Base-by-base conservation (phyloP, 2,113 vertebrate species). In the Rhombomys opimus region DNA sequence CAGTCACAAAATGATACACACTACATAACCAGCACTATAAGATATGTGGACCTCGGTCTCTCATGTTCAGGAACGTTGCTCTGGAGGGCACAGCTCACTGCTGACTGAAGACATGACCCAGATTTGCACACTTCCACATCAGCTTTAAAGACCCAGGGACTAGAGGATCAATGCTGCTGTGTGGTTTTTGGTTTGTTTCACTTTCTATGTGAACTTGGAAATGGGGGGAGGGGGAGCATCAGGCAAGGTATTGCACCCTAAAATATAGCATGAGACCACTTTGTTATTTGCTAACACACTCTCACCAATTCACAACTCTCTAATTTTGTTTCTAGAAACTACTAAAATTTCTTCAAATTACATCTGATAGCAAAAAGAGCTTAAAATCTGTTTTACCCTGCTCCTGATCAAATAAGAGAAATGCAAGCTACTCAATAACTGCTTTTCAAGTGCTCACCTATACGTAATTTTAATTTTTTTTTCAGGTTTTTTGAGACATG, bases 281-380 rank as follows among this genome's bases (percentile, higher is more conserved):
- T 57, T 70, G 22, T 70, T 95, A 91, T 54, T 50, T 92, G n/a
- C 46, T 88, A 85, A 94, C 67, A 67, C 41, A 80, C 87, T 92
- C 67, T 76, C 86, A 91, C 22, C 87, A 80, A 85, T 73, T 95
- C 52, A 46, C 65, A 91, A 78, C 59, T 84, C 46, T 61, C 65
- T 80, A 80, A 89, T 93, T 96, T 87, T 93, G 75, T 57, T 95
- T 90, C 84, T 88, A 46, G 23, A 41, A 59, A 92, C 92, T 87
- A 90, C 30, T 97, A 86, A 95, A 88, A 94, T 90, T 93, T 90
- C 50, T 80, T 91, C 65, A 84, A 91, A 93, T 90, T 77, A 46
- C 67, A 77, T 57, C 32, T 73, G 67, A 89, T 80, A 93, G 38
- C 38, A 23, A 90, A 95, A 92, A 30, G 22, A 68, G 67, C 25